Evolutionary conservation across 2,113 vertebrate species (phyloP), one percentile per base, ranked within the genome.

Genomic region (Eulacestoma nigropectus): DNA sequence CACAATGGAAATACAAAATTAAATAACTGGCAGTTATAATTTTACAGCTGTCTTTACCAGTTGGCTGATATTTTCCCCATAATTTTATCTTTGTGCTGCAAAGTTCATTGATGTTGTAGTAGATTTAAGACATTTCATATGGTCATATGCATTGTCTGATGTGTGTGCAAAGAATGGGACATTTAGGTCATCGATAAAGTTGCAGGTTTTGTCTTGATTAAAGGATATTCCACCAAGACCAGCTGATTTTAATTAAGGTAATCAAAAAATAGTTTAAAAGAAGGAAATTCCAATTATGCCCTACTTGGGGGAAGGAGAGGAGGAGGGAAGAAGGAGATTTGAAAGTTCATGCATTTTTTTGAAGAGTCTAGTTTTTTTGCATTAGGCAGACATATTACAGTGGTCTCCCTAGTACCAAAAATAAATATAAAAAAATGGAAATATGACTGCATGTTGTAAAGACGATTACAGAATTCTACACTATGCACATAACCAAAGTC

Each of bases 281-380:
- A 85, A 77, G 21, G 14, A 75, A 39, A 35, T 74, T 69, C 11
- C 44, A 60, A 84, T 83, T 83, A n/a, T 30, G 7, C 7, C 19
- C 2, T 32, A 11, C 13, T 7, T 21, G 27, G 6, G 3, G 11
- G 3, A 5, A 18, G 2, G 1, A 10, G 3, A 2, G 6, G 11
- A 72, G 10, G 21, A 11, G 4, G 10, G 18, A 42, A 70, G 18
- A 35, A 82, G 16, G 22, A 49, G 14, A 16, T 22, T 84, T 87
- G 32, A 68, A 92, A 53, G 5, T 53, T 46, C 7, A 19, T 29
- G 18, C 1, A 16, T 11, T 73, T 63, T 85, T 89, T 73, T 9
- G 23, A 29, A 68, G 4, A 63, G 8, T 5, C 8, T 70, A 52
- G 2, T 20, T 63, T 5, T 81, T 91, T 75, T 52, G 5, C 13